Percentiles rank a stretch among this genome's conserved stretches.
phyloP scores from a whole-genome alignment of 2,113 vertebrate species.

The Oryzias celebensis region DNA sequence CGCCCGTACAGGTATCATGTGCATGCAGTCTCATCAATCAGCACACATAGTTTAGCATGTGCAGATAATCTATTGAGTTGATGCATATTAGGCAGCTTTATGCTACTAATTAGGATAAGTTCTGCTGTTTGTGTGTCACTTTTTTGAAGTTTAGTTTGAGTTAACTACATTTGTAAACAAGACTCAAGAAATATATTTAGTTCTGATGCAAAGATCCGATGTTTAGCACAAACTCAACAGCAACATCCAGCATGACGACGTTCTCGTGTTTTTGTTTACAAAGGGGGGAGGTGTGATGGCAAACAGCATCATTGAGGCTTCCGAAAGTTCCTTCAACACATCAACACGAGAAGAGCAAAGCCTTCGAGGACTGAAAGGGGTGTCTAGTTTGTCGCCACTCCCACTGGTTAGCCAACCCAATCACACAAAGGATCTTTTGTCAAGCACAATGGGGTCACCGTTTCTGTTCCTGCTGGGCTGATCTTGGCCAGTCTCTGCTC shows the following conservation, averaged over 20 bases:
- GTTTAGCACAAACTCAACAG: too few species aligned
- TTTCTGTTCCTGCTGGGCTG: constrained; percentile 61
- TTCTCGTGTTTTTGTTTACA: constrained; percentile 3
- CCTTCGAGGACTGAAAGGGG: constrained; percentile 45
- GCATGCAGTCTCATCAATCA: too few species aligned
- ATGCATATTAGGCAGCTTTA: too few species aligned
- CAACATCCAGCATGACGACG: not conserved
- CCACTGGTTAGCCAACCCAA: constrained; percentile 46
- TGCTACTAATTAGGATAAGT: too few species aligned
- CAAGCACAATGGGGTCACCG: constrained; percentile 73
- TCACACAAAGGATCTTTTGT: constrained; percentile 74
- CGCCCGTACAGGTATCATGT: too few species aligned
- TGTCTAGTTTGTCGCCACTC: constrained; percentile 65
- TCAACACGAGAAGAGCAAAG: constrained; percentile 38
- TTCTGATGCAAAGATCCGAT: too few species aligned
- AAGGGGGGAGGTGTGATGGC: not conserved
- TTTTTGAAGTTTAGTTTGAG: too few species aligned
- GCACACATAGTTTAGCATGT: too few species aligned
- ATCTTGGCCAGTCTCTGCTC: constrained; percentile 62
- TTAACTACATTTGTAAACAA: too few species aligned
- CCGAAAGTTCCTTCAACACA: constrained; percentile 31
- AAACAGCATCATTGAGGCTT: constrained; percentile 1
- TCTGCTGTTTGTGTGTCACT: too few species aligned
- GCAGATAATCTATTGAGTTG: too few species aligned
- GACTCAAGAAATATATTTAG: too few species aligned